phyloP scores from a whole-genome alignment of 2,797 vertebrate genomes.

The Phoebastria nigripes region DNA sequence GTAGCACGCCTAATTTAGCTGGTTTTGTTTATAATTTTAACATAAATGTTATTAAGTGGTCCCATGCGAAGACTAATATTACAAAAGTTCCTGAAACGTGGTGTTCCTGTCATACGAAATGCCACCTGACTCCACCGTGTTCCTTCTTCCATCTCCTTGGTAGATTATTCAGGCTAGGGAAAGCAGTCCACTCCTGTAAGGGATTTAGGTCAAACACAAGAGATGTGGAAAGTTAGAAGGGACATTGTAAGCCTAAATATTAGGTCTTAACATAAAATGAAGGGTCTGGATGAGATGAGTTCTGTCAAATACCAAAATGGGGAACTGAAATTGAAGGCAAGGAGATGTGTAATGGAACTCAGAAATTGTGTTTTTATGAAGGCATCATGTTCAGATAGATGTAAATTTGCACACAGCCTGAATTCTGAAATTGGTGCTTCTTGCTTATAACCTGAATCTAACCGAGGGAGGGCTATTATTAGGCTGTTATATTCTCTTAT shows the following conservation, averaged over 20 bases:
- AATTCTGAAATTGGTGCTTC: neutral
- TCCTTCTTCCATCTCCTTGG: neutral
- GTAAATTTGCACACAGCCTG: neutral
- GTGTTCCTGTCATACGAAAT: neutral
- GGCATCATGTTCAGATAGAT: neutral
- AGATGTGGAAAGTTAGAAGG: neutral
- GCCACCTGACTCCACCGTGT: neutral
- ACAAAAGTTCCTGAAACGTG: neutral
- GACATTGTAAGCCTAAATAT: neutral
- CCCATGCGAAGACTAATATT: neutral
- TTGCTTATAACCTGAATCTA: neutral
- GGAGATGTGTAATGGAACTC: neutral
- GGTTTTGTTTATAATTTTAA: neutral
- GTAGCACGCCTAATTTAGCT: neutral
- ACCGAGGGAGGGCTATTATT: neutral
- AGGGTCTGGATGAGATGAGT: neutral
- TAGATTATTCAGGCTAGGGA: neutral
- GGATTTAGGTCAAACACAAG: neutral
- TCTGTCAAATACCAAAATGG: neutral
- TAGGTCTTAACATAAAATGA: neutral
- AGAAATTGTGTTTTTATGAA: slow-evolving; percentile 5
- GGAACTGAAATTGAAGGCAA: neutral
- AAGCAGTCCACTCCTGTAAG: neutral
- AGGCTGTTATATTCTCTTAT: neutral
- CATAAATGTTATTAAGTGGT: neutral